A percentile compares a stretch with the other conserved stretches of the same genome.
Conservation (phyloP, 35 echinoderm and acorn worm genomes). For the Lytechinus variegatus region DNA sequence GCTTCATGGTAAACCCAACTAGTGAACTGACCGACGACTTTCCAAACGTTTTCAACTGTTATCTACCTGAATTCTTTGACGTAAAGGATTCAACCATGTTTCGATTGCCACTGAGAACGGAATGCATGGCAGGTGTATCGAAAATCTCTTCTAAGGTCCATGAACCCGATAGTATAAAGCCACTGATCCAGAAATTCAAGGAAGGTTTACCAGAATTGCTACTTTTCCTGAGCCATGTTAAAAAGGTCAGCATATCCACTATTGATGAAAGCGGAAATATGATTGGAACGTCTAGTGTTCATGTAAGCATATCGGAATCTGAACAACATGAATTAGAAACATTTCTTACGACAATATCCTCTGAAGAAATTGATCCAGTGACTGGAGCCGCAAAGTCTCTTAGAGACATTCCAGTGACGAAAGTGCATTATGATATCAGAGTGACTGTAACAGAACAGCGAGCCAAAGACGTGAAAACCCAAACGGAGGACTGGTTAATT, state of each 20-base stretch:
- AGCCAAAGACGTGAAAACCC: background rate
- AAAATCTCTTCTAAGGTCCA: constrained; percentile 29
- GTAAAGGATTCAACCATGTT: constrained; percentile 52
- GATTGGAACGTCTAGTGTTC: background rate
- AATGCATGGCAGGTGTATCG: background rate
- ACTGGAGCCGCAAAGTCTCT: background rate
- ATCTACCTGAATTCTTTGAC: constrained; percentile 43
- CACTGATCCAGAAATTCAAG: constrained; percentile 43
- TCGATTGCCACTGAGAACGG: constrained; percentile 56
- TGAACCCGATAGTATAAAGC: background rate
- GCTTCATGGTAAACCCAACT: background rate
- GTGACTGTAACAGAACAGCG: constrained; percentile 39
- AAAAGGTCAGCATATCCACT: constrained; percentile 49
- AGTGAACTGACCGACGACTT: constrained; percentile 27
- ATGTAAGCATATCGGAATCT: constrained; percentile 21
- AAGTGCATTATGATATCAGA: background rate
- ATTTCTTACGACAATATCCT: background rate
- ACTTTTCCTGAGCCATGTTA: constrained; percentile 60
- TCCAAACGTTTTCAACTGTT: constrained; percentile 58
- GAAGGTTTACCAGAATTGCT: constrained; percentile 24
- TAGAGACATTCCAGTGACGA: background rate
- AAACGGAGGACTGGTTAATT: constrained; percentile 50
- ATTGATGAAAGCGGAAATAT: constrained; percentile 44
- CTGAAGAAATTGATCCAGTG: background rate
- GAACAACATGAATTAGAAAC: background rate